Evolutionary conservation across 2,113 vertebrate genomes (phyloP).

Genomic region (Sclerurus mexicanus): DNA sequence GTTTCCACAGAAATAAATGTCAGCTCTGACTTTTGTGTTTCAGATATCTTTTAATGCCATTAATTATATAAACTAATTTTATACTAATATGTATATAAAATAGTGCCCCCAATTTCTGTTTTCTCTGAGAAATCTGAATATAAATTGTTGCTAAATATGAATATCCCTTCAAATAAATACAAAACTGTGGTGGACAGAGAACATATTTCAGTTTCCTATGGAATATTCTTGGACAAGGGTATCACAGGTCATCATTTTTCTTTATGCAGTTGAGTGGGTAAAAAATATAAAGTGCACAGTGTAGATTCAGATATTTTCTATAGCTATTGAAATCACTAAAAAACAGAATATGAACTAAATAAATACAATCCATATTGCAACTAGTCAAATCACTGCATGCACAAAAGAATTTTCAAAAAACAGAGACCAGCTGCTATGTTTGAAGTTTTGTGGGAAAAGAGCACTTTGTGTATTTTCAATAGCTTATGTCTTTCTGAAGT

Average conservation of each 20-base stretch:
- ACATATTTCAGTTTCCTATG: not conserved
- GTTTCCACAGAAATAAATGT: not conserved
- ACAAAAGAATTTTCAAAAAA: not conserved
- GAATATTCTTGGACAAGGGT: not conserved
- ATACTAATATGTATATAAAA: accelerated
- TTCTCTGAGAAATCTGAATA: not conserved
- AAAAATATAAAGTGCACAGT: not conserved
- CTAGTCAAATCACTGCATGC: not conserved
- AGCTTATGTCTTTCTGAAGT: slow-evolving; percentile 14
- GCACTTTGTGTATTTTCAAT: slow-evolving; percentile 21
- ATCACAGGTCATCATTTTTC: not conserved
- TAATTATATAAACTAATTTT: not conserved
- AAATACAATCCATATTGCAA: not conserved
- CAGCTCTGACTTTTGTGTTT: not conserved
- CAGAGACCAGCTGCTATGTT: not conserved
- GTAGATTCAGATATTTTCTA: not conserved
- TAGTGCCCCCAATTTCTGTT: not conserved
- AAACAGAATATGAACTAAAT: not conserved
- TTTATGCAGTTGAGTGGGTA: not conserved
- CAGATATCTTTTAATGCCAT: not conserved
- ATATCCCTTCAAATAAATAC: not conserved
- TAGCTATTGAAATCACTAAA: not conserved
- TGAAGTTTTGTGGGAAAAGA: slow-evolving; percentile 38
- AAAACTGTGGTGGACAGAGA: not conserved
- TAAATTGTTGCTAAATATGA: not conserved